Evolutionary conservation across 2,888 invertebrate genomes (phyloP).

Genomic region (Epistrophe grossulariae): DNA sequence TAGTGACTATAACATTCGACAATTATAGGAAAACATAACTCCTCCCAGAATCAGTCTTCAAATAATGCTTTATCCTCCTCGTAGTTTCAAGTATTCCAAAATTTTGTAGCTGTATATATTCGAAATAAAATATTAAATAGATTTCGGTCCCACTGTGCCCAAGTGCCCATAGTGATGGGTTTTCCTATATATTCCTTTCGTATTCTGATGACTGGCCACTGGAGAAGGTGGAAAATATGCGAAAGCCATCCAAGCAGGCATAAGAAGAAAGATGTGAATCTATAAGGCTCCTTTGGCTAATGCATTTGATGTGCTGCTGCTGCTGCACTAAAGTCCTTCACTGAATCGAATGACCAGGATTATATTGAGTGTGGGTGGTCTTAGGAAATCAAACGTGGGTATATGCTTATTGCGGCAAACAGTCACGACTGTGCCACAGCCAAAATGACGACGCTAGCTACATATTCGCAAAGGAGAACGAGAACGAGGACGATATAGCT

Average conservation of each 20-base stretch:
- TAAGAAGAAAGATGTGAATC: slow-evolving; percentile 68
- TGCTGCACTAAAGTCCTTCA: slow-evolving; percentile 47
- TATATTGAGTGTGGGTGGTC: slow-evolving; percentile 74
- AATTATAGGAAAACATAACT: neutral
- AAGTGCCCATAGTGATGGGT: neutral
- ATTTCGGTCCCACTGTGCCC: slow-evolving; percentile 47
- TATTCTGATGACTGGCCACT: slow-evolving; percentile 39
- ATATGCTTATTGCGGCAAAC: slow-evolving; percentile 73
- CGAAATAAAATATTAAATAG: neutral
- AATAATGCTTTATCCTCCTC: neutral
- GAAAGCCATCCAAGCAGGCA: slow-evolving; percentile 61
- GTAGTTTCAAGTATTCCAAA: neutral
- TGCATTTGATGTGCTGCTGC: slow-evolving; percentile 64
- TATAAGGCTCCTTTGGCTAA: slow-evolving; percentile 65
- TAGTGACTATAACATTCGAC: neutral
- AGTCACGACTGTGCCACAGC: slow-evolving; percentile 56
- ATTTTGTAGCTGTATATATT: neutral
- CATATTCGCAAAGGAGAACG: too few relatives aligned
- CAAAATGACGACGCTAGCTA: slow-evolving; percentile 22
- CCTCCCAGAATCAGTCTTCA: neutral
- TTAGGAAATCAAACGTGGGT: slow-evolving; percentile 71
- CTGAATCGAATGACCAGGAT: slow-evolving; percentile 66
- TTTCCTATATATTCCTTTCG: slow-evolving; percentile 13
- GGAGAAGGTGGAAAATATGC: slow-evolving; percentile 59
- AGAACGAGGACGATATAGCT: slow-evolving; percentile 11